Percentiles rank a stretch among this genome's conserved stretches.
phyloP scores from a whole-genome alignment of 2,113 vertebrate species.

The Platichthys flesus region DNA sequence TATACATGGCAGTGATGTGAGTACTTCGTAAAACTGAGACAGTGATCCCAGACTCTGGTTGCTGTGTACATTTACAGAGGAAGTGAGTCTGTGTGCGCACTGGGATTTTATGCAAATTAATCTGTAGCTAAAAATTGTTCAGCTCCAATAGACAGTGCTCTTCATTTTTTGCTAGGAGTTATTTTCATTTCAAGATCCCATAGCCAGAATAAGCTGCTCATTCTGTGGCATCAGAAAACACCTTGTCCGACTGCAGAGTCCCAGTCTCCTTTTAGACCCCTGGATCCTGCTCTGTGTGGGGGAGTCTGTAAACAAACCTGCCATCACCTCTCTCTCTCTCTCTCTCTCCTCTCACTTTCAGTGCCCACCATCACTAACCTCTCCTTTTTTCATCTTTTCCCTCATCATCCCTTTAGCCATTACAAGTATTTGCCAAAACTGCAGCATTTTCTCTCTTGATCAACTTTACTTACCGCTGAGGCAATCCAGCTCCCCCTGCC shows the following conservation, averaged over 20 bases:
- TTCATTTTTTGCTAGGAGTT: neutral
- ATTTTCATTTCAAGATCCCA: slow-evolving; percentile 11
- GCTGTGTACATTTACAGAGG: neutral
- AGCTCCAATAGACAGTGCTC: neutral
- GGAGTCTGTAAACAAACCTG: slow-evolving; percentile 59
- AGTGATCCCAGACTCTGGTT: neutral
- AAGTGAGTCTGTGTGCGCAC: neutral
- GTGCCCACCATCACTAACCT: neutral
- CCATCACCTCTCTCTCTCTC: slow-evolving; percentile 47
- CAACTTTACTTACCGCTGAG: neutral
- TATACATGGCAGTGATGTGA: neutral
- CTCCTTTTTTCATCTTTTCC: neutral
- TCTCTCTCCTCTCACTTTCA: slow-evolving; percentile 14
- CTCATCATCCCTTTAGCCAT: neutral
- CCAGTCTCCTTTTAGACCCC: slow-evolving; percentile 67
- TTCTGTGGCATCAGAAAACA: slow-evolving; percentile 11
- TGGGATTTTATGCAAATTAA: neutral
- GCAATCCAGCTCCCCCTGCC: neutral
- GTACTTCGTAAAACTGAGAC: neutral
- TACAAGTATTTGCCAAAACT: neutral
- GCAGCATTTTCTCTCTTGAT: neutral
- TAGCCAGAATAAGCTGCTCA: neutral
- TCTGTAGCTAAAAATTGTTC: neutral
- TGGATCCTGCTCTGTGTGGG: slow-evolving; percentile 72
- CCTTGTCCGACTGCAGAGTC: slow-evolving; percentile 35